Conservation (phyloP, 37 sponge, comb jelly and placozoan species). For the Amphimedon queenslandica region DNA sequence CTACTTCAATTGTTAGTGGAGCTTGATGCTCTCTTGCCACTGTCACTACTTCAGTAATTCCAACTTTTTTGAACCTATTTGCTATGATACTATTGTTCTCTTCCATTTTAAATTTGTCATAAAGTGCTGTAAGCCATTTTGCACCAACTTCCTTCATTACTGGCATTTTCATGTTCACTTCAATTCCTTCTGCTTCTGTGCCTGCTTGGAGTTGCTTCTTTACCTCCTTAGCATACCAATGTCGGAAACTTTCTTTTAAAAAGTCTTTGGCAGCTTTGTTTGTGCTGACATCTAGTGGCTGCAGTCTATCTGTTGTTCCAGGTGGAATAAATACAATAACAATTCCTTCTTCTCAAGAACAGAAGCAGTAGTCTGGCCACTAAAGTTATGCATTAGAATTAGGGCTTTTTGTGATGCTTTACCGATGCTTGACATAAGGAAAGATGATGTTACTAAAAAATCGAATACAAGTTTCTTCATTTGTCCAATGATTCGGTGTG, state of each 20-base stretch:
- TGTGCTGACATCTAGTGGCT: constrained; percentile 19
- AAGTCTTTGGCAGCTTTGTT: constrained; percentile 22
- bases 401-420: constrained; percentile 14
- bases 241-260: constrained; percentile 10
- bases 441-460: constrained; percentile 13
- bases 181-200: not conserved
- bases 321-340: constrained; percentile 9
- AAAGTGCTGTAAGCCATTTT: constrained; percentile 14
- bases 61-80: constrained; percentile 11
- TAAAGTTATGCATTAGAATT: constrained; percentile 10
- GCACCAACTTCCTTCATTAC: constrained; percentile 19
- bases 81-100: not conserved
- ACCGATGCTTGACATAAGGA: constrained; percentile 4
- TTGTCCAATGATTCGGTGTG: constrained; percentile 18
- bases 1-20: not conserved
- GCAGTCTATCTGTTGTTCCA: constrained; percentile 15
- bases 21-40: not conserved
- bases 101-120: not conserved
- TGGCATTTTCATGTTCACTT: constrained; percentile 13
- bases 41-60: constrained; percentile 6
- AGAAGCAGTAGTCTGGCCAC: constrained; percentile 17
- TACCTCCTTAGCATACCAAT: constrained; percentile 21
- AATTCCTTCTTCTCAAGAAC: constrained; percentile 8
- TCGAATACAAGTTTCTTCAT: constrained; percentile 21
- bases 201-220: constrained; percentile 9